Evolutionary conservation across 2,888 invertebrate genomes (phyloP).

Genomic region (Choristoneura rosaceana): DNA sequence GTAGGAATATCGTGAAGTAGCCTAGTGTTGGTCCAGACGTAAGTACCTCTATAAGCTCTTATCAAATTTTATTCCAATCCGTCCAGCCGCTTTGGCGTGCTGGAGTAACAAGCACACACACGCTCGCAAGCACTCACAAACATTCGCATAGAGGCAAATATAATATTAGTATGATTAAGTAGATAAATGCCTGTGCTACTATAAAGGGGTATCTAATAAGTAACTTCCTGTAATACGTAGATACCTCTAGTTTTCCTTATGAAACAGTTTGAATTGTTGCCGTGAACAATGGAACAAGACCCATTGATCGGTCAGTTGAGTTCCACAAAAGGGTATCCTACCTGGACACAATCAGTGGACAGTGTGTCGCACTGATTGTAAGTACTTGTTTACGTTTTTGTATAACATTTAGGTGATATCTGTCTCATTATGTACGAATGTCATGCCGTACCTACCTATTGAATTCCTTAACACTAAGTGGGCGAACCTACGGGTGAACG

Average conservation of each 20-base stretch:
- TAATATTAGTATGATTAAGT: too few species aligned
- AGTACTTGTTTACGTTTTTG: not conserved
- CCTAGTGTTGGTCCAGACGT: too few species aligned
- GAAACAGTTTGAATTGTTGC: conserved; percentile 11
- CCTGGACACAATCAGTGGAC: not conserved
- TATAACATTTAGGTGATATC: too few species aligned
- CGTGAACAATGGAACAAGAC: conserved; percentile 16
- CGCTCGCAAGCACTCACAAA: too few species aligned
- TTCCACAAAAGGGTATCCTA: conserved; percentile 16
- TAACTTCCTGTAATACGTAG: not conserved
- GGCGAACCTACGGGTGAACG: too few species aligned
- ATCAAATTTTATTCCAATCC: too few species aligned
- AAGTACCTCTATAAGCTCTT: too few species aligned
- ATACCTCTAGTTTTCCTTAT: conserved; percentile 17
- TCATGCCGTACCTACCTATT: not conserved
- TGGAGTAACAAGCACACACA: too few species aligned
- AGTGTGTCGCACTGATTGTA: not conserved
- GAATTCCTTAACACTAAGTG: not conserved
- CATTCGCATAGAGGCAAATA: too few species aligned
- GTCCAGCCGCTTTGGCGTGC: too few species aligned
- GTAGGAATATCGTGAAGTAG: too few species aligned
- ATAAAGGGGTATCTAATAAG: conserved; percentile 1
- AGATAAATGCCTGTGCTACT: not conserved
- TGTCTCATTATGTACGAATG: too few species aligned
- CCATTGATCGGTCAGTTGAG: conserved; percentile 17